phyloP scores from a whole-genome alignment of 2,888 invertebrate genomes.

The Scaptomyza flava region DNA sequence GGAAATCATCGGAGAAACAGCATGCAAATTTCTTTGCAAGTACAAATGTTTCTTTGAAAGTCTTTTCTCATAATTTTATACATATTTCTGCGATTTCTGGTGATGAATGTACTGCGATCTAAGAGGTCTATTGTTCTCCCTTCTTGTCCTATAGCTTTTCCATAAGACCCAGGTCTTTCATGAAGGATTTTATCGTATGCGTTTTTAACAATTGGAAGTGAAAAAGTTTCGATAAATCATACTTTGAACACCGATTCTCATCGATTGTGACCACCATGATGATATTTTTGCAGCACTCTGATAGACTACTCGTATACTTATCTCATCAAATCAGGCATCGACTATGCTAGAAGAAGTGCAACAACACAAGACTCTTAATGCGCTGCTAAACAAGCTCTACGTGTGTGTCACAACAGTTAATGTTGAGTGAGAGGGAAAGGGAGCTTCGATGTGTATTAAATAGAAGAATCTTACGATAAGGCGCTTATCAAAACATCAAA shows the following conservation, averaged over 20 bases:
- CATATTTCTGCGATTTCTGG: no score
- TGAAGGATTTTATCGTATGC: no score
- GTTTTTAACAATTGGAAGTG: no score
- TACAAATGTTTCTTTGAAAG: conserved; percentile 24
- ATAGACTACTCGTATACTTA: neutral
- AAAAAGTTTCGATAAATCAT: neutral
- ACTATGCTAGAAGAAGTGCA: neutral
- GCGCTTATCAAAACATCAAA: conserved; percentile 42
- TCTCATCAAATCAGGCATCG: neutral
- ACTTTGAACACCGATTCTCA: neutral
- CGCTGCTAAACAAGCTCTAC: conserved; percentile 5
- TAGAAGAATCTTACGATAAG: conserved; percentile 44
- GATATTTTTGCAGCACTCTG: no score
- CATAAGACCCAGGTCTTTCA: no score
- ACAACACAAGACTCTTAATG: no score
- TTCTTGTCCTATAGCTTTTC: no score
- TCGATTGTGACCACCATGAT: no score
- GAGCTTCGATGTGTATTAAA: conserved; percentile 25
- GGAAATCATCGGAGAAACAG: neutral
- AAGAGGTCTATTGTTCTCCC: no score
- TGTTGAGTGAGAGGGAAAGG: neutral
- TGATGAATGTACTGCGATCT: no score
- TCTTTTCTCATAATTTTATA: no score
- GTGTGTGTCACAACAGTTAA: neutral
- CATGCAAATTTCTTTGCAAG: conserved; percentile 17